phyloP scores from a whole-genome alignment of 2,113 vertebrate species.

The Hylia prasina region DNA sequence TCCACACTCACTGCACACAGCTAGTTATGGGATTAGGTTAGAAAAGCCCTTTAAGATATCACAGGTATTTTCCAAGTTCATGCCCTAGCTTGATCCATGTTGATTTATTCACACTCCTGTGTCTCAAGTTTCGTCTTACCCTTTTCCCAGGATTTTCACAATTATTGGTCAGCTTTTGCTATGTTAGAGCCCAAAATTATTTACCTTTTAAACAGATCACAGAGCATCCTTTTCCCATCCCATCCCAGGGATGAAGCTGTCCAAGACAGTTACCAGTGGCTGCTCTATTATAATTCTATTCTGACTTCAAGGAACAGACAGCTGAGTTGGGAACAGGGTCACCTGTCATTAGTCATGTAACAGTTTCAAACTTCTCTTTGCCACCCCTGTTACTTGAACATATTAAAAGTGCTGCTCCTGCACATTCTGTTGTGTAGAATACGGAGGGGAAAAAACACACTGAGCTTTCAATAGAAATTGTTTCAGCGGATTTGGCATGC shows the following conservation, averaged over 20 bases:
- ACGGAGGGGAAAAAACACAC: neutral
- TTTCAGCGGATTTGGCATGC: neutral
- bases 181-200: neutral
- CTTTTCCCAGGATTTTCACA: neutral
- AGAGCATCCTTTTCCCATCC: neutral
- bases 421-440: neutral
- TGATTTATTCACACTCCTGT: neutral
- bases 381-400: neutral
- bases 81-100: fast-evolving
- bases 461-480: neutral
- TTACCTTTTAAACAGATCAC: neutral
- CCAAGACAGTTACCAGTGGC: neutral
- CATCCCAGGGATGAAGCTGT: neutral
- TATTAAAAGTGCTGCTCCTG: neutral
- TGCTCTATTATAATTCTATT: neutral
- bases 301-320: neutral
- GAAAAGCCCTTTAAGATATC: neutral
- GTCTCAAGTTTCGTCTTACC: neutral
- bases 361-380: neutral
- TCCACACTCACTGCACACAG: fast-evolving
- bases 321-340: neutral
- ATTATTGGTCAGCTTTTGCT: neutral
- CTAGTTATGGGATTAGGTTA: neutral
- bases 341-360: neutral
- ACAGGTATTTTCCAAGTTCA: neutral